phyloP scores from a whole-genome alignment of 2,888 invertebrate species.

The Allacma fusca region DNA sequence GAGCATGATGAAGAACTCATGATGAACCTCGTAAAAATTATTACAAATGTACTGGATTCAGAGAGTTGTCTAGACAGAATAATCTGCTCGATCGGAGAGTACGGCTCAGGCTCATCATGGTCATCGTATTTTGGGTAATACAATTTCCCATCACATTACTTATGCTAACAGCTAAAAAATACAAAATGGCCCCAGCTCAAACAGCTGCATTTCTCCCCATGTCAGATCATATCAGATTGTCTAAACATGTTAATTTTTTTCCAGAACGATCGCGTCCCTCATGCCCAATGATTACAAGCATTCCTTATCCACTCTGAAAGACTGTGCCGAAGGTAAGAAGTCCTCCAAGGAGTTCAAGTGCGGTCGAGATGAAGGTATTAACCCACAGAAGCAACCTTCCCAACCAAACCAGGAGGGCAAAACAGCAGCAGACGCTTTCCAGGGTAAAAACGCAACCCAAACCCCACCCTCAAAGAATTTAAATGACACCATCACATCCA shows the following conservation, averaged over 20 bases:
- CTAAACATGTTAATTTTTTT: too few species aligned
- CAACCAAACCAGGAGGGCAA: too few species aligned
- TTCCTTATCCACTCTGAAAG: constrained; percentile 39
- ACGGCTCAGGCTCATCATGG: constrained; percentile 48
- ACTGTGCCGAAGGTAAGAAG: constrained; percentile 47
- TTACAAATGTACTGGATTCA: constrained; percentile 53
- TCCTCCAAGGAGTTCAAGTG: constrained; percentile 22
- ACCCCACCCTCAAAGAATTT: background rate
- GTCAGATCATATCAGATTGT: too few species aligned
- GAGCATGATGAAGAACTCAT: constrained; percentile 49
- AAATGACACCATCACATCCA: background rate
- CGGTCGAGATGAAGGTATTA: background rate
- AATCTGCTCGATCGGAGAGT: constrained; percentile 55
- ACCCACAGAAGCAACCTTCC: too few species aligned
- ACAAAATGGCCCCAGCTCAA: too few species aligned
- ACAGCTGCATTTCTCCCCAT: too few species aligned
- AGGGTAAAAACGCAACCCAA: constrained; percentile 37
- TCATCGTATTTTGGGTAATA: constrained; percentile 46
- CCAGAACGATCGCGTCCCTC: constrained; percentile 45
- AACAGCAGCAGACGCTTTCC: constrained; percentile 25
- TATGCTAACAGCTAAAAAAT: too few species aligned
- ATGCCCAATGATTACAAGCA: constrained; percentile 47
- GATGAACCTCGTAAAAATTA: constrained; percentile 49
- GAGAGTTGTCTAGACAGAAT: constrained; percentile 54
- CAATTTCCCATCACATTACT: too few species aligned